phyloP scores from a whole-genome alignment of 2,888 invertebrate species.

The Galerucella calmariensis region DNA sequence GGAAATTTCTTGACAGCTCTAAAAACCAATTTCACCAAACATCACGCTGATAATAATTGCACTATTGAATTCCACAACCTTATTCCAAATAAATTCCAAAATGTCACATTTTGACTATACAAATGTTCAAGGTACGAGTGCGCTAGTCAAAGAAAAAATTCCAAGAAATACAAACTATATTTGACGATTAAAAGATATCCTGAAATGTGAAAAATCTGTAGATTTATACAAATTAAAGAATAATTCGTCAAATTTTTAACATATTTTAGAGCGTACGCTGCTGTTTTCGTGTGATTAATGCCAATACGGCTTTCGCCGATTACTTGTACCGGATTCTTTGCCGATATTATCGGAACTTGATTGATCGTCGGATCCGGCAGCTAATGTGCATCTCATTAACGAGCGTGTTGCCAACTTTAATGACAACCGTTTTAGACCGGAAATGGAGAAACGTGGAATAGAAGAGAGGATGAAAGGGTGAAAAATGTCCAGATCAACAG shows the following conservation, averaged over 20 bases:
- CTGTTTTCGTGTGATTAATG: conserved; percentile 26
- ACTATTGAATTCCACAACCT: too few relatives aligned
- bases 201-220: too few relatives aligned
- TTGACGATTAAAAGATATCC: too few relatives aligned
- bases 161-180: too few relatives aligned
- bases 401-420: conserved; percentile 40
- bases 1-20: too few relatives aligned
- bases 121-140: too few relatives aligned
- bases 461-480: conserved; percentile 11
- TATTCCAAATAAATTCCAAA: too few relatives aligned
- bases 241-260: not conserved
- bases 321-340: conserved; percentile 62
- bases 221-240: too few relatives aligned
- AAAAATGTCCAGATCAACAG: not conserved
- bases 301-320: conserved; percentile 11
- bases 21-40: too few relatives aligned
- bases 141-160: too few relatives aligned
- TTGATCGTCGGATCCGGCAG: conserved; percentile 61
- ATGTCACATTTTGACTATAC: too few relatives aligned
- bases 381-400: conserved; percentile 60
- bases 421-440: conserved; percentile 35
- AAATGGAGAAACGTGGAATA: conserved; percentile 28
- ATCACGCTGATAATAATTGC: too few relatives aligned
- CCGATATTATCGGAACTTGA: conserved; percentile 68
- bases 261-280: conserved; percentile 9